Evolutionary conservation across 2,797 vertebrate genomes (phyloP), one percentile per base, ranked within the genome.

Genomic region (Perodicticus potto): DNA sequence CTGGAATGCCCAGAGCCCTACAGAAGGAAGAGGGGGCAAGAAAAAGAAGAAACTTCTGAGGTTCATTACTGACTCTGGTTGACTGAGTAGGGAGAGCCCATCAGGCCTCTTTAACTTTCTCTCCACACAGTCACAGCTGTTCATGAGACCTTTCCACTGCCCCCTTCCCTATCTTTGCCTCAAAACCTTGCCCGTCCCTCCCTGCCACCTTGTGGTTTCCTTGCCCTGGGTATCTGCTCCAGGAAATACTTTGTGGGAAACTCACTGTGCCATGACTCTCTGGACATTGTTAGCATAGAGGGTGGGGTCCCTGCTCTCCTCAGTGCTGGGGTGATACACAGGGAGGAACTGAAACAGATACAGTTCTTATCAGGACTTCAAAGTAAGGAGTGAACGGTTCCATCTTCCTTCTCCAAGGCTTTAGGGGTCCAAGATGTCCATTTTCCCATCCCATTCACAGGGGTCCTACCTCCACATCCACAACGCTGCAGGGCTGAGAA

Each of bases 211-310:
- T 25, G 1, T 27, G 49, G 69, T 70, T 82, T 80, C 70, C 77
- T 55, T 53, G 70, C 70, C 55, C 70, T 67, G 49, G 40, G 6
- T 76, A 74, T 80, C 43, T 69, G n/a, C 13, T 96, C 93, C 69
- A 88, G 94, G 94, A 97, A 98, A 84, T 77, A 49, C 49, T 91
- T 3, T 16, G n/a, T 59, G 49, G 88, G 65, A 90, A 37, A 98
- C 99, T 98, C 95, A 99, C 99, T 98, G 98, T 86, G 99, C 99
- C 99, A 99, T 99, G 87, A 99, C 98, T 87, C 98, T 99, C 98
- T 99, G 99, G 7, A 99, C 98, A 0, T 99, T 99, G 98, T 99
- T 99, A 17, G 99, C 99, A 29, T 99, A 99, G 49, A 99, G 97
- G 70, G 96, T 98, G n/a, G 99, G 99, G 98, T 99, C 96, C 0